Percentiles rank a stretch among this genome's conserved stretches.
Conservation (phyloP, 2,113 vertebrate species). For the Ctenomys sociabilis region DNA sequence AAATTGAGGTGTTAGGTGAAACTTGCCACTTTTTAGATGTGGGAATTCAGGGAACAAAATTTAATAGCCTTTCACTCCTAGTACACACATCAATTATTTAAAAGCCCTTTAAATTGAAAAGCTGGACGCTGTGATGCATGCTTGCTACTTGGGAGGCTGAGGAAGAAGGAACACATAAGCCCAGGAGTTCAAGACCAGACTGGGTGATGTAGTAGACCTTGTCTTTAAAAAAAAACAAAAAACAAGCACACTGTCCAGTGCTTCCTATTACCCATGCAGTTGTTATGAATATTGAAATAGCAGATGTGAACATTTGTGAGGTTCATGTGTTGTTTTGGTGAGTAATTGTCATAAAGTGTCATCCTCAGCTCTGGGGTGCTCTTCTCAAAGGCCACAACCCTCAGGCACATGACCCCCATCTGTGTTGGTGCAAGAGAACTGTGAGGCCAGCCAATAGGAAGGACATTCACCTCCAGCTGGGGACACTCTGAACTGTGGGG, state of each 20-base stretch:
- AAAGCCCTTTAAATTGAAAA: background rate
- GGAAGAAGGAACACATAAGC: background rate
- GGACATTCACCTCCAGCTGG: background rate
- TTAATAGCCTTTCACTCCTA: background rate
- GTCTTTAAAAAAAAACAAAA: background rate
- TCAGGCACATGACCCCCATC: background rate
- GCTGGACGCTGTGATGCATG: background rate
- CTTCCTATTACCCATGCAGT: background rate
- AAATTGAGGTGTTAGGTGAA: background rate
- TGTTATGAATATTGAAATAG: background rate
- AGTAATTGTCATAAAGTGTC: background rate
- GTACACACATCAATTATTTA: background rate
- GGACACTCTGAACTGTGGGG: background rate
- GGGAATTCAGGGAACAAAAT: background rate
- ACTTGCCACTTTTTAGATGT: constrained; percentile 16
- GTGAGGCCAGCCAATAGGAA: background rate
- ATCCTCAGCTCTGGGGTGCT: background rate
- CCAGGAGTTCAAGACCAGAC: background rate
- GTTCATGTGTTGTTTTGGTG: background rate
- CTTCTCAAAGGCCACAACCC: background rate
- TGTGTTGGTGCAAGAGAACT: background rate
- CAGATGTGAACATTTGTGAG: background rate
- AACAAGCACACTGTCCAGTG: background rate
- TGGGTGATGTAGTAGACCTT: background rate
- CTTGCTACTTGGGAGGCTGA: background rate